Evolutionary conservation across 1,140 invertebrate genomes (phyloP).

Genomic region (Limonius californicus): DNA sequence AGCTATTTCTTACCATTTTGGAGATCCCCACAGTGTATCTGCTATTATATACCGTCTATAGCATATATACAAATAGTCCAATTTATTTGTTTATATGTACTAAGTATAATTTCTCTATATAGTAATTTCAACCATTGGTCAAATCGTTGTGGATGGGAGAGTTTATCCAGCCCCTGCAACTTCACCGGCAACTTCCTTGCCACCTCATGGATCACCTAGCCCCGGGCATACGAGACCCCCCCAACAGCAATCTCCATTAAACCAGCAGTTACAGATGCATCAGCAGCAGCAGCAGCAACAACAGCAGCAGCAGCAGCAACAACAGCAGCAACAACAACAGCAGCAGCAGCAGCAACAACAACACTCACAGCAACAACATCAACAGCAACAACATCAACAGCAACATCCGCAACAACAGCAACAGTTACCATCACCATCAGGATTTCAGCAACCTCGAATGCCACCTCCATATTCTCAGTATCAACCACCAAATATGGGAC

Average conservation of each 20-base stretch:
- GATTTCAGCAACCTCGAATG: constrained; percentile 28
- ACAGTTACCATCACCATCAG: constrained; percentile 11
- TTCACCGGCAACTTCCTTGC: constrained; percentile 47
- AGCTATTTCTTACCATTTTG: too few relatives aligned
- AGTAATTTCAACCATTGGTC: constrained; percentile 70
- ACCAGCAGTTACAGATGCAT: constrained; percentile 22
- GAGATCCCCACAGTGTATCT: too few relatives aligned
- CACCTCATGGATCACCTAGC: constrained; percentile 45
- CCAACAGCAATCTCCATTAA: constrained; percentile 43
- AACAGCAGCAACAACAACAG: constrained; percentile 37
- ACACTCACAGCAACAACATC: constrained; percentile 28
- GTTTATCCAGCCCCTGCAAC: constrained; percentile 52
- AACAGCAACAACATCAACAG: constrained; percentile 30
- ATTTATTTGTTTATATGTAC: neutral
- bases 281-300: constrained; percentile 41
- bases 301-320: constrained; percentile 47
- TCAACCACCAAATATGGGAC: constrained; percentile 14
- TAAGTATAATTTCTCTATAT: constrained; percentile 1
- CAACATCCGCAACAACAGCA: constrained; percentile 30
- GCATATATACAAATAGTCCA: too few relatives aligned
- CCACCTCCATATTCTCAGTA: constrained; percentile 31
- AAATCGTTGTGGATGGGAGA: constrained; percentile 73
- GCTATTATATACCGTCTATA: too few relatives aligned
- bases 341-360: constrained; percentile 36
- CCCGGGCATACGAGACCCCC: constrained; percentile 40